Conservation (phyloP, 2,797 vertebrate species). For the Xenentodon cancila region DNA sequence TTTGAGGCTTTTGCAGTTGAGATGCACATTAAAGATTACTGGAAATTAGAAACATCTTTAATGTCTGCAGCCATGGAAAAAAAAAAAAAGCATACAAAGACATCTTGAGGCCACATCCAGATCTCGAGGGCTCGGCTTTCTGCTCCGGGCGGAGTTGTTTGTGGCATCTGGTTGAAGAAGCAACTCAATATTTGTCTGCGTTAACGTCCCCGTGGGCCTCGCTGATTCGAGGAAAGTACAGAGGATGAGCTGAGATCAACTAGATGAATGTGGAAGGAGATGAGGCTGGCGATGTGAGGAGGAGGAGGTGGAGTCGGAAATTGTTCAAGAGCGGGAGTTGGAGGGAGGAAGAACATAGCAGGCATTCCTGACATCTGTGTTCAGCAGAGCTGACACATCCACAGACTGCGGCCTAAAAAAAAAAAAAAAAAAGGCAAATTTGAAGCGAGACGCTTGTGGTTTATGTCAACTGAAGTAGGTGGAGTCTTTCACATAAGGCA, state of each 20-base stretch:
- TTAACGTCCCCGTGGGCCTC: not conserved
- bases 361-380: slow-evolving; percentile 55
- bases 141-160: no score
- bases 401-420: not conserved
- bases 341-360: slow-evolving; percentile 52
- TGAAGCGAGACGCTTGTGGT: slow-evolving; percentile 23
- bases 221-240: not conserved
- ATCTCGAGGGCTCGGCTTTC: no score
- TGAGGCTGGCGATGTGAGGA: not conserved
- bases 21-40: not conserved
- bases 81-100: not conserved
- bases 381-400: slow-evolving; percentile 5
- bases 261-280: slow-evolving; percentile 11
- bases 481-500: slow-evolving; percentile 4
- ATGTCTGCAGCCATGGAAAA: not conserved
- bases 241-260: not conserved
- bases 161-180: no score
- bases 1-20: not conserved
- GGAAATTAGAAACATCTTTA: not conserved
- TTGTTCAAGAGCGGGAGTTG: slow-evolving; percentile 27
- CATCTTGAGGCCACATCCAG: not conserved
- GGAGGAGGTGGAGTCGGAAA: slow-evolving; percentile 10
- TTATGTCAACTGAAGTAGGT: slow-evolving; percentile 22
- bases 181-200: no score
- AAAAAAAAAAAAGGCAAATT: not conserved